phyloP scores from a whole-genome alignment of 2,113 vertebrate species.

The Cercopithecus mona region DNA sequence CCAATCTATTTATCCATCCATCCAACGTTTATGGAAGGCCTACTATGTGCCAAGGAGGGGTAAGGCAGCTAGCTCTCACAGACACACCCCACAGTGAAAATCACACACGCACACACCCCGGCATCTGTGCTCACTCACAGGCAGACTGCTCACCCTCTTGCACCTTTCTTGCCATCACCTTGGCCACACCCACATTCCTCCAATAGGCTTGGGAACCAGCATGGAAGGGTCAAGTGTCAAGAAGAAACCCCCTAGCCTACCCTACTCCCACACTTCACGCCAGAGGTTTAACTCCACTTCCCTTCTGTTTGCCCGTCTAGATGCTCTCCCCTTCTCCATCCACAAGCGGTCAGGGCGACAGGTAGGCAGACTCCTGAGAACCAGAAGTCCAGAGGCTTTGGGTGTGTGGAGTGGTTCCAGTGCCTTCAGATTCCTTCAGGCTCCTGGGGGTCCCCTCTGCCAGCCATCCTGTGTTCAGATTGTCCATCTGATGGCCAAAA shows the following conservation, averaged over 20 bases:
- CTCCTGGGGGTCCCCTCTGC: neutral
- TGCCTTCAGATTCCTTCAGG: conserved; percentile 24
- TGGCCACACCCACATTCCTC: neutral
- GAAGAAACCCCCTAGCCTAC: neutral
- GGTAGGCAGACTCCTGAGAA: conserved; percentile 13
- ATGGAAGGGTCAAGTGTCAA: neutral
- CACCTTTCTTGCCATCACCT: conserved; percentile 17
- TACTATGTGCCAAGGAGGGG: neutral
- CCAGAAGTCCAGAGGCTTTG: conserved; percentile 22
- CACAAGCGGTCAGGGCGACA: neutral
- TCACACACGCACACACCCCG: neutral
- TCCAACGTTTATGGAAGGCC: neutral
- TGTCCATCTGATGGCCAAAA: conserved; percentile 20
- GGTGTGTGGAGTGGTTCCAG: neutral
- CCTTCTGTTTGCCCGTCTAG: neutral
- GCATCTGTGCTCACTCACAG: neutral
- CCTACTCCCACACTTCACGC: neutral
- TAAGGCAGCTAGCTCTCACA: neutral
- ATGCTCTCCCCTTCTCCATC: neutral
- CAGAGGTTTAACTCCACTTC: neutral
- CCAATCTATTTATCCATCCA: neutral
- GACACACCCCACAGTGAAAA: neutral
- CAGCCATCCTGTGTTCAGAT: conserved; percentile 29
- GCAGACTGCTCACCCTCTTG: neutral
- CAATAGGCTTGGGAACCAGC: neutral